Base-by-base conservation (phyloP, 2,888 invertebrate species). In the Icerya purchasi region DNA sequence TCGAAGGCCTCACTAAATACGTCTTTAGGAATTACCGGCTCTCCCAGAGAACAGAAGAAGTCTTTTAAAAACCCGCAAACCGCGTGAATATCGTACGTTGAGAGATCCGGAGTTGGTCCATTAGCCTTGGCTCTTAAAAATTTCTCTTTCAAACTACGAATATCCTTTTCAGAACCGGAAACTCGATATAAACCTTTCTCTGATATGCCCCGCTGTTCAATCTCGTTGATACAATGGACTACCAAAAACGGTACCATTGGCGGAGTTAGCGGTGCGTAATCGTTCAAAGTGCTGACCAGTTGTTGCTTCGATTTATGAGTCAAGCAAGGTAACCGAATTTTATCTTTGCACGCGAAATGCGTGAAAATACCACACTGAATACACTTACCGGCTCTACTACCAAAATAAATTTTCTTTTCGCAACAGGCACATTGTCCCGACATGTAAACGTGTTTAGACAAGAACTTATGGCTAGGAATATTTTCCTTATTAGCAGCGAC, bases 221-320 rank as follows among this genome's bases (percentile, higher is more conserved):
- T 82, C 73, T 96, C 96, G 68, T 88, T 90, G 50, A 93, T 80
- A 70, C 96, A 96, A 69, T 96, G 92, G 56, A 96, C 86, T 64
- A 97, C 78, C 3, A 96, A 71, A 0, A 89, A 85, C 0, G 97
- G 96, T 18, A 98, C 86, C 88, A 91, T 90, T 0, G 97, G 97
- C 22, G 88, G 78, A 1, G 80, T 78, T 49, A 76, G 74, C 0
- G 94, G 91, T 1, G 90, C 85, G 71, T 84, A 92, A 71, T 96
- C 94, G 1, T 49, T 1, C n/a, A 59, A 1, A 49, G 25, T 55
- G 10, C 5, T 57, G 10, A 58, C 14, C 1, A 8, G n/a, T 10
- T 18, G 8, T 18, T 1, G 24, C 18, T n/a, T 20, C 5, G 2
- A 8, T 2, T 20, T 23, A 25, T 50, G 19, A 19, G 55, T 2